Evolutionary conservation across 2,888 invertebrate genomes (phyloP), one percentile per base, ranked within the genome.

Genomic region (Beris morrisii): DNA sequence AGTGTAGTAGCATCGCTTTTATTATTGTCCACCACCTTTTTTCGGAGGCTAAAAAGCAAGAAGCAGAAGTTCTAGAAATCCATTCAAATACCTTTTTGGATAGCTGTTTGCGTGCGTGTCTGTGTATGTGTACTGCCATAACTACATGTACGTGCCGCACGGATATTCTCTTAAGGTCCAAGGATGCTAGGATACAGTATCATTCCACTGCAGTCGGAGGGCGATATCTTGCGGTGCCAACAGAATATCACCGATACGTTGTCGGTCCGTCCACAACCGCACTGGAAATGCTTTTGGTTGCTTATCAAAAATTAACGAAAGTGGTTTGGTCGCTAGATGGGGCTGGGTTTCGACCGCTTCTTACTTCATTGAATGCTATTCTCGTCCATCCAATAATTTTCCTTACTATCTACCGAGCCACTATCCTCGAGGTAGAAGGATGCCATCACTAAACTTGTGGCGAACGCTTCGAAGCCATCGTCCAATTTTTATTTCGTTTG

Each of bases 221-320:
- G 52, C 52, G 52, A 52, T 52, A 53, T 53, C 53, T 53, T 53
- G 31, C 30, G 31, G 30, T 31, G 53, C 53, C 53, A n/a, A 53
- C 38, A 38, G 38, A 38, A 38, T 5, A 38, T 9, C 38, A 38
- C 38, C 28, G 53, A 53, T 53, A 38, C 30, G 12, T 53, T 11
- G 31, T 28, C 28, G 22, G 52, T n/a, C 46, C 52, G 53, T 53
- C 53, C 53, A 53, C 53, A 30, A 28, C 30, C 53, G 53, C 28
- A 53, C 28, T 31, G 12, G 31, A 53, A 53, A 30, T 53, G 53
- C 53, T 53, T 53, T 53, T 31, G 53, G 28, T 53, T 53, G 53
- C 53, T 53, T 53, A 53, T 53, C 31, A 53, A 53, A 53, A 53
- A 53, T 53, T 53, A 53, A 53, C 53, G 53, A 53, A 31, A 53